Evolutionary conservation across 2,113 vertebrate genomes (phyloP).

Genomic region (Solea solea): DNA sequence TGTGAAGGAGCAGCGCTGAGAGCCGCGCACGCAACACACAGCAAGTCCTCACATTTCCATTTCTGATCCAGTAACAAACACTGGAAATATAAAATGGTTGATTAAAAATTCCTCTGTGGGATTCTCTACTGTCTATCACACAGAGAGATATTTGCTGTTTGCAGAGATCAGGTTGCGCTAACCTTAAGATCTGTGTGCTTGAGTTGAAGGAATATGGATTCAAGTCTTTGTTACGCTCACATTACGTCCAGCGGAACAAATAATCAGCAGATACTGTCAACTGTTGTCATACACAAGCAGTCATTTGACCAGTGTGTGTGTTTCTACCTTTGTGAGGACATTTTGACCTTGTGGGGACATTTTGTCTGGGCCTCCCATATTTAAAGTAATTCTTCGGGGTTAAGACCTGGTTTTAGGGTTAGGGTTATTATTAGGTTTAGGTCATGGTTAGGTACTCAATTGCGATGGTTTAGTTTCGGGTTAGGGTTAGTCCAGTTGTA

Average conservation of each 20-base stretch:
- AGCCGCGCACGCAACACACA: no score
- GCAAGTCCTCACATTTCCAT: constrained; percentile 45
- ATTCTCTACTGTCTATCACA: constrained; percentile 35
- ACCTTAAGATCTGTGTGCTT: constrained; percentile 37
- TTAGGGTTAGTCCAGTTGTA: no score
- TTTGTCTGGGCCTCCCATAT: no score
- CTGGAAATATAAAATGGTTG: constrained; percentile 55
- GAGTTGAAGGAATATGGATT: constrained; percentile 18
- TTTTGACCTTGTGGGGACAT: no score
- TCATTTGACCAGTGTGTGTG: not conserved
- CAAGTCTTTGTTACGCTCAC: constrained; percentile 11
- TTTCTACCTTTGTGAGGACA: no score
- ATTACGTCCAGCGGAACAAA: not conserved
- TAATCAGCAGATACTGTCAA: not conserved
- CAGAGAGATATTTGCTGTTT: constrained; percentile 56
- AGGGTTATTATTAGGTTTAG: no score
- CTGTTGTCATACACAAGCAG: not conserved
- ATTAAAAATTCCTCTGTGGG: constrained; percentile 60
- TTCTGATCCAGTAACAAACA: constrained; percentile 69
- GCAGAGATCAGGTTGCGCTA: constrained; percentile 54
- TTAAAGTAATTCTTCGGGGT: no score
- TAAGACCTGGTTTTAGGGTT: no score
- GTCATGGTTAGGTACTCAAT: no score
- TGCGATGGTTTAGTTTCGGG: no score
- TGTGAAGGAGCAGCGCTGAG: constrained; percentile 22